phyloP scores from a whole-genome alignment of 2,113 vertebrate species.

The Crotalus helleri region DNA sequence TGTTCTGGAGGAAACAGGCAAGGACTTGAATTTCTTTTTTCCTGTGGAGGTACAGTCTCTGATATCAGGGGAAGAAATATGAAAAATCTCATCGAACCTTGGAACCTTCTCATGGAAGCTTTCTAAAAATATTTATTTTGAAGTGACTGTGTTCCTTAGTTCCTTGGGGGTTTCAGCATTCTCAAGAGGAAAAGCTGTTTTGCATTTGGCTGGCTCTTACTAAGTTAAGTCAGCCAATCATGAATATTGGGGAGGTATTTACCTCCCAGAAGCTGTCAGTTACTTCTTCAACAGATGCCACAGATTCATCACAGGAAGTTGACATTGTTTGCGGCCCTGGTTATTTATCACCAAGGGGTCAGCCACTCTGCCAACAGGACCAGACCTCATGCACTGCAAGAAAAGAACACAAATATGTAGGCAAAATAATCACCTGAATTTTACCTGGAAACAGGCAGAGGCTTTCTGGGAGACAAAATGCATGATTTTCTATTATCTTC shows the following conservation, averaged over 20 bases:
- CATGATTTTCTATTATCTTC: not conserved
- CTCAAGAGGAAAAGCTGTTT: not conserved
- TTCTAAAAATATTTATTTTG: not conserved
- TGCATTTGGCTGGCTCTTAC: not conserved
- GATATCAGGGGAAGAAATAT: not conserved
- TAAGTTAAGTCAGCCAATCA: not conserved
- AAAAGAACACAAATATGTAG: not conserved
- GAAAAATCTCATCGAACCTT: not conserved
- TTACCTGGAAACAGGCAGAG: not conserved
- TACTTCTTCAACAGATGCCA: conserved; percentile 80
- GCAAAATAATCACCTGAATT: not conserved
- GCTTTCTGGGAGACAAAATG: fast-evolving
- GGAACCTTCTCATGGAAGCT: not conserved
- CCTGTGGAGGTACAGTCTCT: not conserved
- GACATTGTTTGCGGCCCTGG: conserved; percentile 81
- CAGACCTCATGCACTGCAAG: conserved; percentile 64
- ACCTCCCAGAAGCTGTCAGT: conserved; percentile 99
- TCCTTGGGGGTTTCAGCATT: fast-evolving
- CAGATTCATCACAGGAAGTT: conserved; percentile 89
- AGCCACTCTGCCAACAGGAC: conserved; percentile 17
- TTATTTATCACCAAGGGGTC: conserved; percentile 16
- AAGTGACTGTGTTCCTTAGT: not conserved
- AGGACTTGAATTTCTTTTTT: not conserved
- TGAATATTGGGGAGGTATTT: conserved; percentile 28
- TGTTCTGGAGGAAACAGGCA: not conserved